Percentiles rank a stretch among this genome's conserved stretches.
phyloP scores from a whole-genome alignment of 1,140 invertebrate species.

The Drosophila neocordata region DNA sequence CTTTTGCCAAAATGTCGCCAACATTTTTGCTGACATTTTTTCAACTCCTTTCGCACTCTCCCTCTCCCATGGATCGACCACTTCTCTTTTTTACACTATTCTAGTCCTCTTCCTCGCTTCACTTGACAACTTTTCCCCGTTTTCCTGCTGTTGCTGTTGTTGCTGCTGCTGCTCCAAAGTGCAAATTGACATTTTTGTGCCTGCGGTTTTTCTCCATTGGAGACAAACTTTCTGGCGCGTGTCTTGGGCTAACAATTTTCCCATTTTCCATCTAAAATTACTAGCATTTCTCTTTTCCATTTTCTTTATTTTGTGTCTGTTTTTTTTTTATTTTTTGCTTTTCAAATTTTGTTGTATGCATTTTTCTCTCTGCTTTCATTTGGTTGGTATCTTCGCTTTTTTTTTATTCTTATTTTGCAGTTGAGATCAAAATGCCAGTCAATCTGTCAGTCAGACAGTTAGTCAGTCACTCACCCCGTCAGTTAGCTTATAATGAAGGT shows the following conservation, averaged over 20 bases:
- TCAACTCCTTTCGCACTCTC: slow-evolving; percentile 1
- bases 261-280: slow-evolving; percentile 53
- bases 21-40: slow-evolving; percentile 62
- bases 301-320: slow-evolving; percentile 21
- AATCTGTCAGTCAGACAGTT: slow-evolving; percentile 77
- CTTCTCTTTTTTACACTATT: too few relatives aligned
- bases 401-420: slow-evolving; percentile 26
- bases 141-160: slow-evolving; percentile 31
- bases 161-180: slow-evolving; percentile 58
- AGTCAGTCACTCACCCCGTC: slow-evolving; percentile 77
- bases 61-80: background rate
- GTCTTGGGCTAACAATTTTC: slow-evolving; percentile 71
- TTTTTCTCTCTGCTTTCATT: slow-evolving; percentile 42
- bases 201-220: slow-evolving; percentile 61
- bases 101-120: background rate
- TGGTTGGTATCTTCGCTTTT: slow-evolving; percentile 66
- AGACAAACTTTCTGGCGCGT: slow-evolving; percentile 63
- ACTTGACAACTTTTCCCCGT: slow-evolving; percentile 51
- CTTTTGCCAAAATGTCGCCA: slow-evolving; percentile 60
- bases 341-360: slow-evolving; percentile 37
- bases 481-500: slow-evolving; percentile 74
- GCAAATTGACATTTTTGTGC: slow-evolving; percentile 79
- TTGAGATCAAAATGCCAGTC: slow-evolving; percentile 70
- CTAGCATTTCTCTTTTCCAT: slow-evolving; percentile 16
- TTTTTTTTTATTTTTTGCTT: slow-evolving; percentile 47